A percentile compares a stretch with the other conserved stretches of the same genome.
Conservation (phyloP, 2,797 vertebrate species). For the Synaphobranchus kaupii region DNA sequence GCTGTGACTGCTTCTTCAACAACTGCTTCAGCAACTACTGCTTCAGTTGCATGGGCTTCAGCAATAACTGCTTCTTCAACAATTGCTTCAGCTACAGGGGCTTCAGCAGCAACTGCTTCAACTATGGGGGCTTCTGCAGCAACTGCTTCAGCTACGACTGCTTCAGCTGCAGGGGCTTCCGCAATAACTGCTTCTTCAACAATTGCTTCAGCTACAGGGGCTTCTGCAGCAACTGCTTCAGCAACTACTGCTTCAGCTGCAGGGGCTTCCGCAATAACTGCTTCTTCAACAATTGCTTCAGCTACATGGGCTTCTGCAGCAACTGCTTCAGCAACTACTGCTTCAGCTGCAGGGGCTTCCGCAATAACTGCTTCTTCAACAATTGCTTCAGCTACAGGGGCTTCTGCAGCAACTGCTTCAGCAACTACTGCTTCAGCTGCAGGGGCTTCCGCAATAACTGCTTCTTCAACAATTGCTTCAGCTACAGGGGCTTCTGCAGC, state of each 20-base stretch:
- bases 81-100: neutral
- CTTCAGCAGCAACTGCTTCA: neutral
- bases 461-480: neutral
- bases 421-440: constrained; percentile 1
- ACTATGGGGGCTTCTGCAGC: neutral
- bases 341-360: neutral
- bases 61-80: neutral
- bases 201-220: neutral
- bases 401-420: neutral
- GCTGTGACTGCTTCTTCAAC: constrained; percentile 1
- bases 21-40: neutral
- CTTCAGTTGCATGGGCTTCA: constrained; percentile 12
- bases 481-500: neutral
- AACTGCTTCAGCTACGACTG: constrained; percentile 6
- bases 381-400: neutral
- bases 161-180: neutral
- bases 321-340: neutral
- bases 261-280: constrained; percentile 22
- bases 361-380: neutral
- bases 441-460: neutral
- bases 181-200: neutral
- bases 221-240: constrained; percentile 25
- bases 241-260: neutral
- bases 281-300: neutral
- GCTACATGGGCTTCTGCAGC: constrained; percentile 13